phyloP scores from a whole-genome alignment of 2,888 invertebrate species.

The Mystacides longicornis region DNA sequence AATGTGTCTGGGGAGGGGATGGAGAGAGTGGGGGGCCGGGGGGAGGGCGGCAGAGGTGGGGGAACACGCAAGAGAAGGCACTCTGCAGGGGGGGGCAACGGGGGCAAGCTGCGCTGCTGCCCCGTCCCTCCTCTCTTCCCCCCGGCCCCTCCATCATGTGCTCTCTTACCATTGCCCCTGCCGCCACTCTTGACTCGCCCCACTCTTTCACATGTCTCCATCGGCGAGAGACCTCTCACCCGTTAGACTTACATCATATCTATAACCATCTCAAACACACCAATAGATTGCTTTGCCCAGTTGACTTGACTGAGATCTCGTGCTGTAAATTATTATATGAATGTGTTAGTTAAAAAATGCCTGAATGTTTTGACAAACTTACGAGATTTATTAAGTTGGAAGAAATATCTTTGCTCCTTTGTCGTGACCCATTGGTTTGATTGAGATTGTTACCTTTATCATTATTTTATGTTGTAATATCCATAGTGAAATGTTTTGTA shows the following conservation, averaged over 20 bases:
- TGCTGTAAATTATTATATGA: too few relatives aligned
- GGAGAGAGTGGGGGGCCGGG: conserved; percentile 10
- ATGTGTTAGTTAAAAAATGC: too few relatives aligned
- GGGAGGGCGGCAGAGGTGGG: conserved; percentile 31
- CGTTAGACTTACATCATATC: conserved; percentile 32
- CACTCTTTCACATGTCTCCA: background rate
- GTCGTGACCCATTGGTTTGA: too few relatives aligned
- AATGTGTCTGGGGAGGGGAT: conserved; percentile 14
- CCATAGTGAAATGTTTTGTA: too few relatives aligned
- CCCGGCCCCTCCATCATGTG: conserved; percentile 34
- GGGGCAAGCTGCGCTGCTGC: conserved; percentile 31
- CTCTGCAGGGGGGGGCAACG: conserved; percentile 40
- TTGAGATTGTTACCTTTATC: too few relatives aligned
- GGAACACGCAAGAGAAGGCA: conserved; percentile 55
- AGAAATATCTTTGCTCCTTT: too few relatives aligned
- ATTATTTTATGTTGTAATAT: too few relatives aligned
- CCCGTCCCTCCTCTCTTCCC: conserved; percentile 35
- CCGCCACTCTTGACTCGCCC: conserved; percentile 40
- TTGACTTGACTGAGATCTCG: too few relatives aligned
- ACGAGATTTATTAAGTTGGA: too few relatives aligned
- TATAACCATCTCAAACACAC: too few relatives aligned
- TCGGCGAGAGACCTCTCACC: conserved; percentile 41
- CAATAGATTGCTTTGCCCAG: too few relatives aligned
- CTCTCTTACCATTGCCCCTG: conserved; percentile 33
- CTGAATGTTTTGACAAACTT: too few relatives aligned